Evolutionary conservation across 2,797 vertebrate species (phyloP).

Genomic region (Bradypus variegatus): DNA sequence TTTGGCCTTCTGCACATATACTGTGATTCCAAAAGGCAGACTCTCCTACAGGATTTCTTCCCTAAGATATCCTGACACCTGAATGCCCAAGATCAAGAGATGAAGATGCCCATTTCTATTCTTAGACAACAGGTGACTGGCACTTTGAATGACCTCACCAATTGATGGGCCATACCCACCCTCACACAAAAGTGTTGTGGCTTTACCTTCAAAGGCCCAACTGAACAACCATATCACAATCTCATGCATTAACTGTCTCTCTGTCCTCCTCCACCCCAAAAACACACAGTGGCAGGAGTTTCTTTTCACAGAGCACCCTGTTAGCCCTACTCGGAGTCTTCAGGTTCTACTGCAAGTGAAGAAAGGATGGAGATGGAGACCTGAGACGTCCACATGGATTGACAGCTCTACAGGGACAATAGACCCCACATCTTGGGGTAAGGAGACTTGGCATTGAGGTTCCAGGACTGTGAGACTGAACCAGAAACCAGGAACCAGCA

Average conservation of each 20-base stretch:
- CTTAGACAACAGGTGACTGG: not conserved
- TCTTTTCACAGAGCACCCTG: not conserved
- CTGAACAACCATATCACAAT: not conserved
- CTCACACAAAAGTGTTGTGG: not conserved
- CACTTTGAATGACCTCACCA: not conserved
- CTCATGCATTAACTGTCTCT: not conserved
- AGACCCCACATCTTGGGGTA: no score
- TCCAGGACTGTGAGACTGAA: no score
- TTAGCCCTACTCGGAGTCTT: not conserved
- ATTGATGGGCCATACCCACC: not conserved
- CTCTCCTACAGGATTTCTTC: not conserved
- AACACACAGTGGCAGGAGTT: not conserved
- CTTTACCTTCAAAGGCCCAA: not conserved
- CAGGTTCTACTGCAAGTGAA: not conserved
- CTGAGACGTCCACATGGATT: not conserved
- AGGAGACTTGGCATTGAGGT: no score
- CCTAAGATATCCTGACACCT: not conserved
- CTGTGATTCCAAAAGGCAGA: not conserved
- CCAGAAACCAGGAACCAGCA: no score
- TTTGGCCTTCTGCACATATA: not conserved
- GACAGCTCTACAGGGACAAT: no score
- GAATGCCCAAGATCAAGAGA: not conserved
- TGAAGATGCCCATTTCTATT: not conserved
- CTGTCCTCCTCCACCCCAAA: not conserved
- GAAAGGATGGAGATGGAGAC: not conserved